Base-by-base conservation (phyloP, 2,797 vertebrate species). In the Gobionotothen gibberifrons region DNA sequence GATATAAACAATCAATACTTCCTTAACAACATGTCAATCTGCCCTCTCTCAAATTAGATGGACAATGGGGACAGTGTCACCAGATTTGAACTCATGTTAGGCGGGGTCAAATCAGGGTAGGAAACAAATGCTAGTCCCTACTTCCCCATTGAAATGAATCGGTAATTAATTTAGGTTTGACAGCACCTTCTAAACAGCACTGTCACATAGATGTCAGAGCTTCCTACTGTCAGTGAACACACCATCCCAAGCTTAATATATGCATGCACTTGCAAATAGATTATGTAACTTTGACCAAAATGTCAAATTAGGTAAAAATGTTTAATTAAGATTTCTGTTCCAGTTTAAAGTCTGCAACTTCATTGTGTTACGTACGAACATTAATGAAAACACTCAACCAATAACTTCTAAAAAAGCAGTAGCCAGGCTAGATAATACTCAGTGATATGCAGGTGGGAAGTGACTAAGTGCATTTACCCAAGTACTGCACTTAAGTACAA, bases 1-100 rank as follows among this genome's bases (percentile, higher is more conserved):
- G 52, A 73, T 82, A 78, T 26, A 69, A 74, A 22, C 43, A 69
- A 86, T 92, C 84, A 39, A 90, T 90, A 59, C 2, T 61, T 58
- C 51, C 69, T 43, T 5, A 52, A 76, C 63, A 78, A 78, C 52
- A 17, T 26, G 56, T 68, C 78, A 65, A 64, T 77, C 62, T 54
- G 46, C 5, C 42, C 64, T 8, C 46, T 32, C 2, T 26, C 58
- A 16, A 43, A 76, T 13, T 42, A 51, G 47, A 62, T 63, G 72
- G 2, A 67, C 62, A 61, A 15, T 1, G 12, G n/a, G 67, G 71
- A 81, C 71, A 78, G 21, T 47, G 51, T n/a, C 57, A 71, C 77
- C 61, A 3, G 16, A 66, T 57, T 2, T 69, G 39, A 82, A 69
- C 81, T 36, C 39, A 46, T 26, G 47, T 6, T 26, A 59, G 44